A percentile compares a stretch with the other conserved stretches of the same genome.
These are phyloP conservation scores for Electrophaes corylata DNA, from an alignment of 2,888 invertebrate species.

Conservation along the genomic window DNA sequence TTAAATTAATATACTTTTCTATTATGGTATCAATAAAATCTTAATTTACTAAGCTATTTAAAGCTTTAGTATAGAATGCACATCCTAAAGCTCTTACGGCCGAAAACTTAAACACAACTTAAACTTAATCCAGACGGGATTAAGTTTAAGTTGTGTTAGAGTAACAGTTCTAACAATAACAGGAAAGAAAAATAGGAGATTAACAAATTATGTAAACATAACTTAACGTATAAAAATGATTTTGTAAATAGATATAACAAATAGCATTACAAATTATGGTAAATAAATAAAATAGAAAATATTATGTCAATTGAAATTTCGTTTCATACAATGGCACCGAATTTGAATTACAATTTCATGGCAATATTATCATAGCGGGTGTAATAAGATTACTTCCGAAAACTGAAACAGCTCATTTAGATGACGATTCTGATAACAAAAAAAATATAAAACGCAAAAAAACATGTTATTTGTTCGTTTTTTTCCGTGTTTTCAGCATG, in stretches of 20 bases:
- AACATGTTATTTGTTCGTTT: no score
- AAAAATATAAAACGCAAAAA: no score
- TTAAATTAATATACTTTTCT: background rate
- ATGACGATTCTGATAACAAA: no score
- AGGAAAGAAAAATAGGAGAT: no score
- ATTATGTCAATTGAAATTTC: constrained; percentile 21
- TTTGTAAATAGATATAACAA: background rate
- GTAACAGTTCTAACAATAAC: no score
- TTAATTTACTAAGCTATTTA: background rate
- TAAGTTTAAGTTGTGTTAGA: no score
- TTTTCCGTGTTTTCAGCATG: no score
- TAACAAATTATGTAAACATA: background rate
- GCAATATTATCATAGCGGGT: no score
- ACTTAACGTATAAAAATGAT: background rate
- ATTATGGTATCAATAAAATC: background rate
- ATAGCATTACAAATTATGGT: background rate
- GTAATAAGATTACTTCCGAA: no score
- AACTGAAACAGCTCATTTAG: no score
- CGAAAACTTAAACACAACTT: no score
- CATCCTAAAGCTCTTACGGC: background rate
- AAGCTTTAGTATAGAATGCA: background rate
- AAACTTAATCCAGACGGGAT: no score
- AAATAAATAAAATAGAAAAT: constrained; percentile 1
- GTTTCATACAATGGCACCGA: constrained; percentile 40
- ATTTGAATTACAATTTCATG: constrained; percentile 36